A percentile compares a stretch with the other conserved stretches of the same genome.
These are phyloP conservation scores for Mythimna vitellina DNA, from an alignment of 2,888 invertebrate genomes.

Conservation along the genomic window DNA sequence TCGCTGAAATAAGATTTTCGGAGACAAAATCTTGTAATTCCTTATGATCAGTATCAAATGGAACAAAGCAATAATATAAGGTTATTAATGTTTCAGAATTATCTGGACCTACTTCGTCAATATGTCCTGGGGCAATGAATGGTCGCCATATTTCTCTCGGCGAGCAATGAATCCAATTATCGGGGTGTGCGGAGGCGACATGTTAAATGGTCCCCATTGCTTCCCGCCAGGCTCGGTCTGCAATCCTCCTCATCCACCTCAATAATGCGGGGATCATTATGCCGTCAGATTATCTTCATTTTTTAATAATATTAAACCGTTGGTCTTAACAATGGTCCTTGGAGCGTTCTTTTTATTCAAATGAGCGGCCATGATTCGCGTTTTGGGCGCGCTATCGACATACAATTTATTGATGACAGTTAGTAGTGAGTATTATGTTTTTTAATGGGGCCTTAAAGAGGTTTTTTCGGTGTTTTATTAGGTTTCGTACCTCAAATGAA, in stretches of 20 bases:
- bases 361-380: slow-evolving; percentile 43
- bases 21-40: slow-evolving; percentile 38
- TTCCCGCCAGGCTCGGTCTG: slow-evolving; percentile 66
- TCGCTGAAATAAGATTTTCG: slow-evolving; percentile 25
- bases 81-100: slow-evolving; percentile 66
- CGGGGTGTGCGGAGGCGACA: slow-evolving; percentile 80
- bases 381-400: slow-evolving; percentile 34
- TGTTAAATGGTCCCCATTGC: slow-evolving; percentile 85
- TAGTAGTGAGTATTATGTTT: slow-evolving; percentile 25
- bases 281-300: slow-evolving; percentile 53
- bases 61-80: slow-evolving; percentile 59
- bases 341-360: slow-evolving; percentile 47
- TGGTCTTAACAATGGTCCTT: slow-evolving; percentile 39
- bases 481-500: too few relatives aligned
- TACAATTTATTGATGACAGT: slow-evolving; percentile 46
- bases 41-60: slow-evolving; percentile 51
- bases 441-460: slow-evolving; percentile 20
- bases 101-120: slow-evolving; percentile 69
- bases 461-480: slow-evolving; percentile 4
- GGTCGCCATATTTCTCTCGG: slow-evolving; percentile 80
- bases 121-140: slow-evolving; percentile 79
- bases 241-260: slow-evolving; percentile 58
- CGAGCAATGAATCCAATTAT: slow-evolving; percentile 88
- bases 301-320: slow-evolving; percentile 53
- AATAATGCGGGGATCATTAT: slow-evolving; percentile 68